phyloP scores from a whole-genome alignment of 2,888 invertebrate genomes.

The Limenitis camilla region DNA sequence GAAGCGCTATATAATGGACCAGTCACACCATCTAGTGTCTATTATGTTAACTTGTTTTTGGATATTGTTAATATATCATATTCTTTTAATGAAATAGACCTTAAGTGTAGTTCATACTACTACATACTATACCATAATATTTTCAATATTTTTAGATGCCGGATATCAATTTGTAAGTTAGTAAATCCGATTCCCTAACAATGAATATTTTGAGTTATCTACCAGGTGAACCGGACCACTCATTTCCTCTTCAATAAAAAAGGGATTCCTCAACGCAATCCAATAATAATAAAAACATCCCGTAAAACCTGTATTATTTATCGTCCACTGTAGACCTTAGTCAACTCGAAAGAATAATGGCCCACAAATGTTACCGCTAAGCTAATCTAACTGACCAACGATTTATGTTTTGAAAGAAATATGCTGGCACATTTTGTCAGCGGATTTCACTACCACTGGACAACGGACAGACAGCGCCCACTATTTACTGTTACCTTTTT shows the following conservation, averaged over 20 bases:
- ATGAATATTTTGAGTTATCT: not conserved
- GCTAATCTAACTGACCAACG: conserved; percentile 29
- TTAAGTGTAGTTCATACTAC: too few species aligned
- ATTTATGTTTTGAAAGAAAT: conserved; percentile 31
- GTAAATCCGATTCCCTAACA: not conserved
- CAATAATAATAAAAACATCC: conserved; percentile 62
- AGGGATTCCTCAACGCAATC: conserved; percentile 47
- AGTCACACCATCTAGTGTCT: too few species aligned
- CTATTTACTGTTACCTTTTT: conserved; percentile 6
- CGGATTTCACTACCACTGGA: conserved; percentile 14
- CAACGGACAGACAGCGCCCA: conserved; percentile 3
- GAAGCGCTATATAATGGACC: too few species aligned
- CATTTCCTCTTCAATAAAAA: conserved; percentile 31
- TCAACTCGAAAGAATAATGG: conserved; percentile 37
- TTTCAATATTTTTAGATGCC: too few species aligned
- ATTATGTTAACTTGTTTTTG: too few species aligned
- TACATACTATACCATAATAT: too few species aligned
- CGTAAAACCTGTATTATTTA: conserved; percentile 65
- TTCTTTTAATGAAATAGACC: too few species aligned
- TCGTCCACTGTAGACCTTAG: conserved; percentile 35
- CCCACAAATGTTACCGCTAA: conserved; percentile 37
- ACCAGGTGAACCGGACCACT: conserved; percentile 27
- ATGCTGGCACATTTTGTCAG: conserved; percentile 27
- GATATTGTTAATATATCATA: too few species aligned
- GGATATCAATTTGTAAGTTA: too few species aligned